Base-by-base conservation (phyloP, 1,140 invertebrate genomes). In the Sesamia nonagrioides region DNA sequence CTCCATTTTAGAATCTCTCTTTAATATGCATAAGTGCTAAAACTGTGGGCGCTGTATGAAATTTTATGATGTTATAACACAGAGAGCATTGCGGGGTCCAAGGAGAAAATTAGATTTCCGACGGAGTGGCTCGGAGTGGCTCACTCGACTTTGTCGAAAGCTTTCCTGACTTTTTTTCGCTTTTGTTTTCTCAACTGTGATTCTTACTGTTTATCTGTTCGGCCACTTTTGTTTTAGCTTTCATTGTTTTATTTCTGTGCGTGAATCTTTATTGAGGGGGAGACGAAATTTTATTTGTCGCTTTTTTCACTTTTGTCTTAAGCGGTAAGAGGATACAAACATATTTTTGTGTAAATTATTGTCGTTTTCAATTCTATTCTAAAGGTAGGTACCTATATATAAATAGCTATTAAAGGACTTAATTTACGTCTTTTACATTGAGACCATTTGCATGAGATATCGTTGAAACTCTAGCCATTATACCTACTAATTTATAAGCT, bases 61-160 rank as follows among this genome's bases (percentile, higher is more conserved):
- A 81, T 89, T 89, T 91, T 88, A 89, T 88, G 88, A 85, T 84
- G 77, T 89, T 88, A 83, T 86, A 83, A 84, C 77, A 66, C 42
- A 68, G 82, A 73, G 79, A 45, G 72, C 81, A 79, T 58, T 60
- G 81, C 56, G 82, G 78, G 87, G 85, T 85, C 86, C 86, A 84
- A 86, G 78, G 82, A 87, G 89, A 89, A 94, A 94, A 94, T 94
- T 94, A 90, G 91, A 94, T 94, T 94, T 91, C 86, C 85, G 82
- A 78, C 82, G 77, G 82, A 92, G 89, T 90, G 89, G 78, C 82
- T 84, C 74, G 66, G 76, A 89, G 88, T 89, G 87, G 82, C 78
- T 81, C 80, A 79, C 88, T 90, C 86, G 84, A 91, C 85, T 87
- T 91, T 88, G 91, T 92, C 86, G 88, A 89, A 88, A 86, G 87